phyloP scores from a whole-genome alignment of 2,797 vertebrate genomes.

The Tiaroga cobitis region DNA sequence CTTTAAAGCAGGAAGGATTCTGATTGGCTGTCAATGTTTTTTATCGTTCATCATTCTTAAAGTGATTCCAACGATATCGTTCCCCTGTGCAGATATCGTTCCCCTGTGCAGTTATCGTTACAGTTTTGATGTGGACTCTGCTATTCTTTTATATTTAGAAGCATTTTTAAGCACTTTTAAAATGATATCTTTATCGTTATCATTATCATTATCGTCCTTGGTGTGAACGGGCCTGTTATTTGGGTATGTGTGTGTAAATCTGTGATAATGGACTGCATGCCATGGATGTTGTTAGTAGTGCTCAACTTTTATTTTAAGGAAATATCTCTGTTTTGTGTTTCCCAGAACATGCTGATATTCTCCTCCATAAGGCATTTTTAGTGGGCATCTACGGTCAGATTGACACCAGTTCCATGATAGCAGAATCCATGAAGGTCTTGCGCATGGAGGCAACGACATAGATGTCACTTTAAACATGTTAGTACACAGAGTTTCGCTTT shows the following conservation, averaged over 20 bases:
- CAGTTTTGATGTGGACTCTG: not conserved
- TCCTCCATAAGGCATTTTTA: conserved; percentile 95
- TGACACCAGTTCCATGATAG: conserved; percentile 96
- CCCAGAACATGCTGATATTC: conserved; percentile 90
- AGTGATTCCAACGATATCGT: not conserved
- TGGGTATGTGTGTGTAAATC: not conserved
- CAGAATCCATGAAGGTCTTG: conserved; percentile 93
- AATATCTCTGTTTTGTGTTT: conserved; percentile 1
- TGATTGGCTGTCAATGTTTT: not conserved
- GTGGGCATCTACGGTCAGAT: conserved; percentile 96
- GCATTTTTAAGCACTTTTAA: not conserved
- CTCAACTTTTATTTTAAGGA: not conserved
- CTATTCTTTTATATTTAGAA: not conserved
- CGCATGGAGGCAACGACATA: conserved; percentile 95
- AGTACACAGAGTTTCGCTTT: not conserved
- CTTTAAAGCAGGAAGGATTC: not conserved
- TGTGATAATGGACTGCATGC: not conserved
- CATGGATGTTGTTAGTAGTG: not conserved
- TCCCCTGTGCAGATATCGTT: not conserved
- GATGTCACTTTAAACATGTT: conserved; percentile 42
- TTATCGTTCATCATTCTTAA: not conserved
- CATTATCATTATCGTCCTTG: not conserved
- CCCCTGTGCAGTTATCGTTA: not conserved
- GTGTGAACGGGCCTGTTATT: not conserved
- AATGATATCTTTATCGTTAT: not conserved